These are phyloP conservation scores for Osmerus eperlanus DNA, from an alignment of 2,113 vertebrate species.

Conservation along the genomic window DNA sequence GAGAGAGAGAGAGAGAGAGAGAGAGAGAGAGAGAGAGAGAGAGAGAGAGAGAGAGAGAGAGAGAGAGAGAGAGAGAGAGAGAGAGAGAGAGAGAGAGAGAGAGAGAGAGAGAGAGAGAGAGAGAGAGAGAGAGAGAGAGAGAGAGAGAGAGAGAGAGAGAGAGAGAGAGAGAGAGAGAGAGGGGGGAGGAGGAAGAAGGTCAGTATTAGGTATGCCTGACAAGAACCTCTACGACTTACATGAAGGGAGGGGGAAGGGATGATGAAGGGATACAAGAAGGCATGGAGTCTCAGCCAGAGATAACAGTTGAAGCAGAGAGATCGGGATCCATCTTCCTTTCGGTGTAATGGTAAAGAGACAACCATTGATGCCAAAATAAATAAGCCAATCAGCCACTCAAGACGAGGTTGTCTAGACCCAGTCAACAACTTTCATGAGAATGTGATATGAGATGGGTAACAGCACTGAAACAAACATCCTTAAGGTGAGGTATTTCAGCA, in stretches of 20 bases:
- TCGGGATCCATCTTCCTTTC: too few relatives aligned
- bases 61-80: neutral
- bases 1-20: neutral
- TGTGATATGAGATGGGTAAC: too few relatives aligned
- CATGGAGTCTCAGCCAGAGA: constrained; percentile 16
- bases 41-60: neutral
- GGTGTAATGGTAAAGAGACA: too few relatives aligned
- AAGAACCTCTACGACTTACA: constrained; percentile 8
- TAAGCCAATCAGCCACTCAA: too few relatives aligned
- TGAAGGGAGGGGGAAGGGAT: constrained; percentile 8
- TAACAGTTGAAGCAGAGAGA: neutral
- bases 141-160: neutral
- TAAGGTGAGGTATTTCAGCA: too few relatives aligned
- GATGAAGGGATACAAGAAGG: neutral
- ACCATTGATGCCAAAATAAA: too few relatives aligned
- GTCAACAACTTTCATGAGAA: too few relatives aligned
- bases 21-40: neutral
- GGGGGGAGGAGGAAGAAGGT: constrained; percentile 11
- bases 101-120: neutral
- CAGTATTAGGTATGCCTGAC: constrained; percentile 47
- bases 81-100: constrained; percentile 11
- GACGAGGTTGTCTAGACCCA: too few relatives aligned
- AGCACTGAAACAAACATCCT: too few relatives aligned
- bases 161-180: neutral
- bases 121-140: constrained; percentile 10